A percentile compares a stretch with the other conserved stretches of the same genome.
Conservation (phyloP, 2,113 vertebrate species). For the Lamprologus sp. region DNA sequence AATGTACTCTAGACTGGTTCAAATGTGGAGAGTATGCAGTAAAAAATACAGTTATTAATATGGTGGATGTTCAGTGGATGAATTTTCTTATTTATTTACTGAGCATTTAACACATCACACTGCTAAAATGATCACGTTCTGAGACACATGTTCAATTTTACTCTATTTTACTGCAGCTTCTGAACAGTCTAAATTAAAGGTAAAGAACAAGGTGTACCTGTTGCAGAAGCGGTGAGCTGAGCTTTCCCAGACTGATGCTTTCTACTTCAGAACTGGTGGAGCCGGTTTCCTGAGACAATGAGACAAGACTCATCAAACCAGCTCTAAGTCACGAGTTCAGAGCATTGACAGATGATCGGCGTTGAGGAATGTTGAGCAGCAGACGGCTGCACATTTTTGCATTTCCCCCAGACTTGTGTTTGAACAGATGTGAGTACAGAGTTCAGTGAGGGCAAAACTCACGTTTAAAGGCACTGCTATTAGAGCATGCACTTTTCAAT, state of each 20-base stretch:
- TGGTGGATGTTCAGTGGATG: background rate
- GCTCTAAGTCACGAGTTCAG: background rate
- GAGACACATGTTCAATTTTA: background rate
- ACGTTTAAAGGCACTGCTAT: background rate
- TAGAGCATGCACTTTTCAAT: background rate
- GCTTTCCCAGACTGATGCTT: background rate
- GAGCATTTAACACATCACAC: background rate
- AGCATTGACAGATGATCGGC: background rate
- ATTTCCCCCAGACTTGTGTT: background rate
- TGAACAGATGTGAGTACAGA: background rate
- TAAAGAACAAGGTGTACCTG: background rate
- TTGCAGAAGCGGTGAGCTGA: background rate
- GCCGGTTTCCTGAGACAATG: slow-evolving; percentile 16
- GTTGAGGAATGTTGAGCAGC: background rate
- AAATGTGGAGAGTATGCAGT: background rate
- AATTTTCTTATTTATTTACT: background rate
- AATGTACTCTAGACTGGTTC: background rate
- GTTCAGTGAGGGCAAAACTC: background rate
- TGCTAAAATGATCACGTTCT: background rate
- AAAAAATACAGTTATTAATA: background rate
- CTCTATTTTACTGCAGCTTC: background rate
- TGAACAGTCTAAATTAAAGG: background rate
- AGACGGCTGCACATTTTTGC: background rate
- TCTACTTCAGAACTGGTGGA: background rate
- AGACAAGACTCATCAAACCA: background rate